Evolutionary conservation across 2,113 vertebrate genomes (phyloP).

Genomic region (Onychostruthus taczanowskii): DNA sequence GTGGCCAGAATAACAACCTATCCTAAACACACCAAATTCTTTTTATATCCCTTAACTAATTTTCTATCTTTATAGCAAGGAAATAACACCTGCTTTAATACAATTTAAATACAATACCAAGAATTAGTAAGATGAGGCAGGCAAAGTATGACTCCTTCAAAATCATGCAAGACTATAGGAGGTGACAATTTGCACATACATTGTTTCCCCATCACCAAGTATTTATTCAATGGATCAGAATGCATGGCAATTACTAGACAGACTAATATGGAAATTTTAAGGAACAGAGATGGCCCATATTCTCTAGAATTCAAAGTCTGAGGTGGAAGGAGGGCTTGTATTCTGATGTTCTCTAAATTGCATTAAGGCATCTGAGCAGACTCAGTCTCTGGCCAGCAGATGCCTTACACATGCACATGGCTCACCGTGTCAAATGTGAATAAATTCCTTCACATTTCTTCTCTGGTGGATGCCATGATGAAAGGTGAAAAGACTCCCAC

Average conservation of each 20-base stretch:
- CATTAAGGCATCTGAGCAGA: not conserved
- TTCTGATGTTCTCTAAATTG: not conserved
- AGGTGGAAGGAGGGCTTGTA: not conserved
- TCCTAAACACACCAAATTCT: not conserved
- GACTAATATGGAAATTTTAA: not conserved
- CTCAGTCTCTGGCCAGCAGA: not conserved
- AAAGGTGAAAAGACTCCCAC: not conserved
- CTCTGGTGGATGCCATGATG: not conserved
- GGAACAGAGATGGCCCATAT: not conserved
- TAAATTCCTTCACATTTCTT: not conserved
- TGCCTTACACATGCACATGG: not conserved
- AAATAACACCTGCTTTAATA: not conserved
- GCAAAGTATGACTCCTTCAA: not conserved
- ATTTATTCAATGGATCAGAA: not conserved
- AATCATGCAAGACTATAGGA: not conserved
- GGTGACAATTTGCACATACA: not conserved
- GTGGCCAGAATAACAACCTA: not conserved
- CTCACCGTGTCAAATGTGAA: not conserved
- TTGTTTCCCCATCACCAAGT: rapidly evolving
- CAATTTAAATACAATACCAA: not conserved
- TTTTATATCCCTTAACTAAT: not conserved
- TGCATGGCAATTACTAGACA: not conserved
- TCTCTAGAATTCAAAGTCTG: not conserved
- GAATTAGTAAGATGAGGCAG: not conserved
- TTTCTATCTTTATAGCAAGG: not conserved